phyloP scores from a whole-genome alignment of 1,140 invertebrate genomes.

The Microplitis mediator region DNA sequence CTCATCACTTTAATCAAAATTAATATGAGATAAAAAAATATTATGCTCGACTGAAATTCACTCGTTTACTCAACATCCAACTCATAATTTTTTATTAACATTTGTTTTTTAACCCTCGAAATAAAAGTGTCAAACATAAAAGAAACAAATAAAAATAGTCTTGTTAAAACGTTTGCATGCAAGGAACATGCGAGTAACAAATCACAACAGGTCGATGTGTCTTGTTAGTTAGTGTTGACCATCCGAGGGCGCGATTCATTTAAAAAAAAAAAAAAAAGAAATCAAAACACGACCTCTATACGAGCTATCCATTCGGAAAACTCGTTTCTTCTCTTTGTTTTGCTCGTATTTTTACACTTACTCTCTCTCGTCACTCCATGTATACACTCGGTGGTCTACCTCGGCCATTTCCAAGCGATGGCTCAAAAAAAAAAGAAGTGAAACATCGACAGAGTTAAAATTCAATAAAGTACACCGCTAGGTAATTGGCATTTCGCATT shows the following conservation, averaged over 20 bases:
- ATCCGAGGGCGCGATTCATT: background rate
- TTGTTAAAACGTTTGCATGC: slow-evolving; percentile 2
- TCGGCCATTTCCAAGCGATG: background rate
- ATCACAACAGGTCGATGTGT: background rate
- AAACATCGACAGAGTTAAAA: slow-evolving; percentile 10
- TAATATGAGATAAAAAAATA: background rate
- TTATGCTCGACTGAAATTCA: background rate
- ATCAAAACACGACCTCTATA: background rate
- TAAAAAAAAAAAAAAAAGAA: background rate
- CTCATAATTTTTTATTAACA: background rate
- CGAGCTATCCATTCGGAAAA: slow-evolving; percentile 6
- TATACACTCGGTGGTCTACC: background rate
- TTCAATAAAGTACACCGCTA: slow-evolving; percentile 14
- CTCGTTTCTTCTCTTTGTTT: background rate
- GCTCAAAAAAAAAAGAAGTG: background rate
- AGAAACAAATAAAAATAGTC: background rate
- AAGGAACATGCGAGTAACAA: background rate
- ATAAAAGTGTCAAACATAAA: background rate
- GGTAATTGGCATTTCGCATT: slow-evolving; percentile 21
- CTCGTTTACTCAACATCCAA: background rate
- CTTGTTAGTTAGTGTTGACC: slow-evolving; percentile 5
- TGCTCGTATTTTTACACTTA: background rate
- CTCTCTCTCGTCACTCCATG: background rate
- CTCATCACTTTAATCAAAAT: background rate
- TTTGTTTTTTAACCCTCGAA: background rate